Base-by-base conservation (phyloP, 1,140 invertebrate genomes). In the Dermatophagoides farinae region DNA sequence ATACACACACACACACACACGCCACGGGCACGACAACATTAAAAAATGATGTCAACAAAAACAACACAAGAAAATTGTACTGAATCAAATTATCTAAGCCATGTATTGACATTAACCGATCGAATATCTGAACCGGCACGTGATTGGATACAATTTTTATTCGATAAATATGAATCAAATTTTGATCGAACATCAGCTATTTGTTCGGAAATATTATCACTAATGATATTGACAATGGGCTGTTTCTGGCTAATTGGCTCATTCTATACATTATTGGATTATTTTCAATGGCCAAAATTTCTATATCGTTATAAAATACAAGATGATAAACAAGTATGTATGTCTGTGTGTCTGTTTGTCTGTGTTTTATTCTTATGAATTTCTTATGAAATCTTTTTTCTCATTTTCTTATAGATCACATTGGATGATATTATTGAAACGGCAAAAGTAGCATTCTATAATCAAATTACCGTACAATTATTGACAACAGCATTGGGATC, bases 281-380 rank as follows among this genome's bases (percentile, higher is more conserved):
- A 25, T 12, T 25, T 23, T 20, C 53, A 55, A 11, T 38, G 53
- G 53, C 53, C 53, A 14, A 44, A 20, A 12, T 39, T 14, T 44
- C 25, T 55, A n/a, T 55, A 38, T 23, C 53, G 25, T 12, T 55
- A 55, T 23, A 55, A 55, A 23, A 55, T 23, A 44, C 53, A 55
- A 23, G 53, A 55, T 31, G 8, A 31, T 31, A 8, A 31, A 31
- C 31, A 55, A 55, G 38, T n/a, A 55, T 18, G 53, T 55, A 41
- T 10, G 52, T 49, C 18, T 18, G 20, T 49, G 14, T 41, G 40
- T 41, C 14, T 41, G 9, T 10, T 14, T 10, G 14, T 41, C 40
- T n/a, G n/a, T 44, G 43, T 44, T n/a, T 20, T n/a, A 44, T 16
- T 20, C n/a, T n/a, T n/a, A n/a, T n/a, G 47, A 50, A 20, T 23